Conservation (phyloP, 1,140 invertebrate species). For the Medauroidea extradentata region DNA sequence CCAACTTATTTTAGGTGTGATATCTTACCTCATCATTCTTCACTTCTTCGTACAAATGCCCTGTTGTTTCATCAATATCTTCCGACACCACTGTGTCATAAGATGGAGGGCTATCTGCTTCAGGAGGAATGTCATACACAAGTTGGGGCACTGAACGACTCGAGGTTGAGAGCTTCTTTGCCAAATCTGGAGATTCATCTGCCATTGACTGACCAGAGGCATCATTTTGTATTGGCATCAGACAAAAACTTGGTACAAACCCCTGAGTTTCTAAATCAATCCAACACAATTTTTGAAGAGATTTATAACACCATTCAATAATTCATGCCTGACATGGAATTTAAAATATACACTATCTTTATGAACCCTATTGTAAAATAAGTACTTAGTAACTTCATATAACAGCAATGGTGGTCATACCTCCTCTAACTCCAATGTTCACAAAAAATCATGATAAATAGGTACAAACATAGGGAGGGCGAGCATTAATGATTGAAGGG, state of each 20-base stretch:
- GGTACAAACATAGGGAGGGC: no score
- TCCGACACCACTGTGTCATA: conserved; percentile 7
- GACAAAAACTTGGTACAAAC: conserved; percentile 37
- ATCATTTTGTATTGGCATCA: conserved; percentile 24
- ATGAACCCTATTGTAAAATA: no score
- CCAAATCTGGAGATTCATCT: background rate
- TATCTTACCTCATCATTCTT: background rate
- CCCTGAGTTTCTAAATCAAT: conserved; percentile 27
- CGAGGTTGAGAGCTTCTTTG: background rate
- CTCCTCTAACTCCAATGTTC: no score
- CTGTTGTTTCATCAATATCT: background rate
- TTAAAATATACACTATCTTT: no score
- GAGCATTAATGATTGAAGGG: no score
- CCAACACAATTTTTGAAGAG: background rate
- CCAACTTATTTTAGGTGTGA: background rate
- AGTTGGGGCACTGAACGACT: conserved; percentile 36
- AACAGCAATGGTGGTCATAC: no score
- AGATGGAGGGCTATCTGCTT: conserved; percentile 15
- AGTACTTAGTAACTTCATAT: no score
- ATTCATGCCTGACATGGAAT: no score
- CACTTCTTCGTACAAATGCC: background rate
- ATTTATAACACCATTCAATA: no score
- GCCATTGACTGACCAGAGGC: conserved; percentile 8
- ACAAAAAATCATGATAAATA: no score
- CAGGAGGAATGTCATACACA: conserved; percentile 38